These are phyloP conservation scores for Hirtodrosophila cameraria DNA, from an alignment of 2,888 invertebrate species.

Conservation along the genomic window DNA sequence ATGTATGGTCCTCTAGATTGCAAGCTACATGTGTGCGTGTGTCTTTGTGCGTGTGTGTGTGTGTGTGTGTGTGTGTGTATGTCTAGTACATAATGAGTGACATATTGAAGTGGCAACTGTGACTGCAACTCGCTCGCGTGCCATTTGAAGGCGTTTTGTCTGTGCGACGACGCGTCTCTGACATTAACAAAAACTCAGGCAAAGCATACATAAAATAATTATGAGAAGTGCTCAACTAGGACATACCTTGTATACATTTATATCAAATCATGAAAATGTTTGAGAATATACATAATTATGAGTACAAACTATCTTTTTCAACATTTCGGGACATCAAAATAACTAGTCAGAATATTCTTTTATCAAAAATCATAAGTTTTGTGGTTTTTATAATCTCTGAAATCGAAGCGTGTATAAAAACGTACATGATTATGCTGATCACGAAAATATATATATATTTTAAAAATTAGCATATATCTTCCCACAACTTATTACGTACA, in stretches of 20 bases:
- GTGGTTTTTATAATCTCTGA: too few relatives aligned
- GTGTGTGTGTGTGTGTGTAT: constrained; percentile 8
- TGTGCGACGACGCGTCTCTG: constrained; percentile 21
- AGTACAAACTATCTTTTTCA: too few relatives aligned
- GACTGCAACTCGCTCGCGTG: constrained; percentile 53
- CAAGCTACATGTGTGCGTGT: constrained; percentile 3
- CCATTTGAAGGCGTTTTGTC: constrained; percentile 47
- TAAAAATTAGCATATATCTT: too few relatives aligned
- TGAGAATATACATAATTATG: too few relatives aligned
- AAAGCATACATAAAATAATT: constrained; percentile 11
- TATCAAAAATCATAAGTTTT: too few relatives aligned
- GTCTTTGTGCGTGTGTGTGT: neutral
- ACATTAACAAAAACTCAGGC: constrained; percentile 9
- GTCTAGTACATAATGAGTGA: constrained; percentile 50
- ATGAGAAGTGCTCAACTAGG: neutral
- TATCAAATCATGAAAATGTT: too few relatives aligned
- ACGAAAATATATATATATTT: too few relatives aligned
- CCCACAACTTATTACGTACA: too few relatives aligned
- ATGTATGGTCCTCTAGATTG: constrained; percentile 40
- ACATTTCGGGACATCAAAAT: too few relatives aligned
- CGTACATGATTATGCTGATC: too few relatives aligned
- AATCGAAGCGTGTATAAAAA: too few relatives aligned
- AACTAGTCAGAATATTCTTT: too few relatives aligned
- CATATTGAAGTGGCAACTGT: constrained; percentile 52
- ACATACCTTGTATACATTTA: neutral